Conservation (phyloP, 2,797 vertebrate genomes). For the Phataginus tricuspis region DNA sequence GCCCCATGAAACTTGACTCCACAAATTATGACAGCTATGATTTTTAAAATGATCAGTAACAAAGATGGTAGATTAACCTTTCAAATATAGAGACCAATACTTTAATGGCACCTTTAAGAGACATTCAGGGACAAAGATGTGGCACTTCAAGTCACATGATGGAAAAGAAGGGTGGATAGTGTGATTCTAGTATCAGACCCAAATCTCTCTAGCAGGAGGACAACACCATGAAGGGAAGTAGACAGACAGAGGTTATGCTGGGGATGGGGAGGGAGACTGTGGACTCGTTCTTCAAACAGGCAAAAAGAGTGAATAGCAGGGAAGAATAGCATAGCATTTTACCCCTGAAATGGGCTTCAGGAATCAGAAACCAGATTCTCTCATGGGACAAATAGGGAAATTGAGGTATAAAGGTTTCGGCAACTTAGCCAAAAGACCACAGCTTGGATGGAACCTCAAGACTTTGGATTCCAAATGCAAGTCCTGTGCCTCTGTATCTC, state of each 20-base stretch:
- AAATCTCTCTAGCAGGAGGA: not conserved
- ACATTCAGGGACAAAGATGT: not conserved
- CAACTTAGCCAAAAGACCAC: not conserved
- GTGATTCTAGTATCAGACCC: not conserved
- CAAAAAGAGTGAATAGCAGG: not conserved
- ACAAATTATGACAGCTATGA: not conserved
- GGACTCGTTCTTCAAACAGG: not conserved
- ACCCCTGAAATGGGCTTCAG: not conserved
- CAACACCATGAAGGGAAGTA: accelerated
- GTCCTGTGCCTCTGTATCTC: too few species aligned
- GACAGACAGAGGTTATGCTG: accelerated
- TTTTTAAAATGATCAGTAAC: not conserved
- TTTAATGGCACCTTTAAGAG: not conserved
- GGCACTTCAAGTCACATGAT: not conserved
- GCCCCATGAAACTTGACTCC: not conserved
- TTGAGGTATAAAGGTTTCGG: not conserved
- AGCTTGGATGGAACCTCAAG: not conserved
- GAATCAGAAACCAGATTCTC: not conserved
- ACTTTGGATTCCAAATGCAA: not conserved
- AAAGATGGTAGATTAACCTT: not conserved
- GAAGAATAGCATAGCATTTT: not conserved
- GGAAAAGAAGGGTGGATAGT: not conserved
- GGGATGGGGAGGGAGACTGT: not conserved
- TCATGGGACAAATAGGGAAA: not conserved
- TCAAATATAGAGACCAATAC: not conserved